A percentile compares a stretch with the other conserved stretches of the same genome.
These are phyloP conservation scores for Acleris emargana DNA, from an alignment of 2,888 invertebrate species.

Conservation along the genomic window DNA sequence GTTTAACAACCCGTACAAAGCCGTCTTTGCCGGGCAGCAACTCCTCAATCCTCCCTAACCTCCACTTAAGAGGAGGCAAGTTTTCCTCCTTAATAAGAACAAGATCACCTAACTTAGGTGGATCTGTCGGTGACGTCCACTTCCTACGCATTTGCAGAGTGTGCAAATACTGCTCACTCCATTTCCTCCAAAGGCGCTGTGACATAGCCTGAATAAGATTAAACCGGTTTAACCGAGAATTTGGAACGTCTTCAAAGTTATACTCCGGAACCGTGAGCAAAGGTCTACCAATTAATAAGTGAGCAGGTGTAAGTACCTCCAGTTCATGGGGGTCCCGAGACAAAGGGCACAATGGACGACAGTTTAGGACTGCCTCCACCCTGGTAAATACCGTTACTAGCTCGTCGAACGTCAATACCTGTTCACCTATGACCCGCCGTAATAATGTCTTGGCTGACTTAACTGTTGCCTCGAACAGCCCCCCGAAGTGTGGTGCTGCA, in stretches of 20 bases:
- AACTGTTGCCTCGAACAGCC: slow-evolving; percentile 17
- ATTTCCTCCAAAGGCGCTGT: slow-evolving; percentile 39
- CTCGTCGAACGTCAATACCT: slow-evolving; percentile 24
- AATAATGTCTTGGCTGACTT: slow-evolving; percentile 15
- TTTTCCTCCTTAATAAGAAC: too few relatives aligned
- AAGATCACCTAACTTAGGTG: neutral
- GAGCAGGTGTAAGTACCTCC: slow-evolving; percentile 37
- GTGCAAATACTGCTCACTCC: slow-evolving; percentile 32
- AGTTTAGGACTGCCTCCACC: slow-evolving; percentile 6
- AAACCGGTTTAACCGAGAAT: slow-evolving; percentile 37
- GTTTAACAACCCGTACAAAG: neutral
- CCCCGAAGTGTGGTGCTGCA: slow-evolving; percentile 16
- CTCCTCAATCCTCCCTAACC: neutral
- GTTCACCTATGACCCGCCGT: slow-evolving; percentile 10
- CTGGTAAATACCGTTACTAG: slow-evolving; percentile 9
- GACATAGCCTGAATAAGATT: slow-evolving; percentile 30
- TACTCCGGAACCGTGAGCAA: slow-evolving; percentile 37
- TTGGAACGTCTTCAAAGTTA: slow-evolving; percentile 20
- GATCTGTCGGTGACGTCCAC: slow-evolving; percentile 1
- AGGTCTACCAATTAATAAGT: slow-evolving; percentile 39
- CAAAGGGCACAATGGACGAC: slow-evolving; percentile 15
- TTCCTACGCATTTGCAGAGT: neutral
- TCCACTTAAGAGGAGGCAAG: neutral
- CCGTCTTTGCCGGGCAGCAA: neutral
- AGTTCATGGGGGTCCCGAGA: slow-evolving; percentile 9